phyloP scores from a whole-genome alignment of 2,797 vertebrate genomes.

The Poliocrania exsul region DNA sequence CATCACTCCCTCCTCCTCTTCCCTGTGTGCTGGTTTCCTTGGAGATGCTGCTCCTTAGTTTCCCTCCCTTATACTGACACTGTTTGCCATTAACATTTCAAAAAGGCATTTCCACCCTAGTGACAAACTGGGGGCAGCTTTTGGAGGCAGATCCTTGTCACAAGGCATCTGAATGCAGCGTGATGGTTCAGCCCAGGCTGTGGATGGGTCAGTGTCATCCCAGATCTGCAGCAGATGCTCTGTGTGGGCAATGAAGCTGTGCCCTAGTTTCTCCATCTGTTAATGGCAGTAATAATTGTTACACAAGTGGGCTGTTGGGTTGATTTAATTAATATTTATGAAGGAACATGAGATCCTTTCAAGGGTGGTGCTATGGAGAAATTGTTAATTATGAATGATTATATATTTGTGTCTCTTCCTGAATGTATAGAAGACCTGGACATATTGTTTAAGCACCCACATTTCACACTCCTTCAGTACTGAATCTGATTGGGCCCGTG shows the following conservation, averaged over 20 bases:
- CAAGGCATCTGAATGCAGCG: not conserved
- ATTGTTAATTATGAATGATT: constrained; percentile 29
- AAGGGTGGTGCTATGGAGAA: not conserved
- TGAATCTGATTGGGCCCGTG: not conserved
- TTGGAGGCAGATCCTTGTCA: not conserved
- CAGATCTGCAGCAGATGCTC: constrained; percentile 18
- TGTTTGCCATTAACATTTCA: not conserved
- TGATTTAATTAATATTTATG: constrained; percentile 45
- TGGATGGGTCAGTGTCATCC: not conserved
- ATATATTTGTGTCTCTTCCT: not conserved
- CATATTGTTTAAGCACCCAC: not conserved
- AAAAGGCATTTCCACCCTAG: not conserved
- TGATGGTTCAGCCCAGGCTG: not conserved
- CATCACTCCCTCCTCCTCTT: not conserved
- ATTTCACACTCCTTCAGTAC: not conserved
- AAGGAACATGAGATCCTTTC: not conserved
- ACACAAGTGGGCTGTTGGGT: not conserved
- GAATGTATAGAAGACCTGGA: not conserved
- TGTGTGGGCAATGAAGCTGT: constrained; percentile 19
- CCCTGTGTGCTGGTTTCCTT: not conserved
- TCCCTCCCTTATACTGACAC: not conserved
- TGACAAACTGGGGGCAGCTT: not conserved
- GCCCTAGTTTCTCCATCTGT: constrained; percentile 50
- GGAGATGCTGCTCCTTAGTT: not conserved
- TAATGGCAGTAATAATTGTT: constrained; percentile 9